Conservation (phyloP, 2,113 vertebrate genomes). For the Chaenocephalus aceratus region DNA sequence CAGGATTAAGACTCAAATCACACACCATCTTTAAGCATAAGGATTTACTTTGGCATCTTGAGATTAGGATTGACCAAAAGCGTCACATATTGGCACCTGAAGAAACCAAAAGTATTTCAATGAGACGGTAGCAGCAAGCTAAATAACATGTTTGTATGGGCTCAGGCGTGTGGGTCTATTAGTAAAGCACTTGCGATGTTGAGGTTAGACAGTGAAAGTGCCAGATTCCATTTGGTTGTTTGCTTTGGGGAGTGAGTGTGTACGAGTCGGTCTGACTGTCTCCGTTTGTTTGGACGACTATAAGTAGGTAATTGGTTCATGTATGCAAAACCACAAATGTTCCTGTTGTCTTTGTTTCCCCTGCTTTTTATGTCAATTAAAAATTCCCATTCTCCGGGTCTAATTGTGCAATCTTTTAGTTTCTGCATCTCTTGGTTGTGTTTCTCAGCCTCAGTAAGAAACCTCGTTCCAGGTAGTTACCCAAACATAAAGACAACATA, state of each 20-base stretch:
- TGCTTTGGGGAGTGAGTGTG: constrained; percentile 62
- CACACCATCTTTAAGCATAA: constrained; percentile 27
- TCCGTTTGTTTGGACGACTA: constrained; percentile 45
- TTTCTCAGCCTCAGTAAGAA: constrained; percentile 25
- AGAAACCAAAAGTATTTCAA: constrained; percentile 69
- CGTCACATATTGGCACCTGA: constrained; percentile 64
- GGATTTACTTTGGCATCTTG: constrained; percentile 64
- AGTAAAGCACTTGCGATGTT: constrained; percentile 77
- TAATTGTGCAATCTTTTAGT: constrained; percentile 50
- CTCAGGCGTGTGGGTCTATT: constrained; percentile 72
- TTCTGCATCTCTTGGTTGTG: constrained; percentile 37
- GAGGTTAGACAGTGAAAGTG: constrained; percentile 60
- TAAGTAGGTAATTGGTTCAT: constrained; percentile 45
- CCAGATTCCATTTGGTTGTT: constrained; percentile 70
- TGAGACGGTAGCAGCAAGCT: constrained; percentile 62
- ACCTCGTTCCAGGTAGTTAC: constrained; percentile 26
- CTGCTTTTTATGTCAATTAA: constrained; percentile 14
- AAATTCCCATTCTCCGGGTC: constrained; percentile 20
- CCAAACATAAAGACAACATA: constrained; percentile 45
- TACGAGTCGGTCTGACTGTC: constrained; percentile 39
- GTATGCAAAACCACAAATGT: constrained; percentile 23
- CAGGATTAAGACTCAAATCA: constrained; percentile 33
- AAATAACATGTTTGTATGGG: constrained; percentile 76
- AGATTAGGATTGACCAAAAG: constrained; percentile 58
- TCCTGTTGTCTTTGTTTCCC: constrained; percentile 30